These are phyloP conservation scores for Eudyptes chrysolophus DNA, from an alignment of 2,113 vertebrate species.

Conservation along the genomic window DNA sequence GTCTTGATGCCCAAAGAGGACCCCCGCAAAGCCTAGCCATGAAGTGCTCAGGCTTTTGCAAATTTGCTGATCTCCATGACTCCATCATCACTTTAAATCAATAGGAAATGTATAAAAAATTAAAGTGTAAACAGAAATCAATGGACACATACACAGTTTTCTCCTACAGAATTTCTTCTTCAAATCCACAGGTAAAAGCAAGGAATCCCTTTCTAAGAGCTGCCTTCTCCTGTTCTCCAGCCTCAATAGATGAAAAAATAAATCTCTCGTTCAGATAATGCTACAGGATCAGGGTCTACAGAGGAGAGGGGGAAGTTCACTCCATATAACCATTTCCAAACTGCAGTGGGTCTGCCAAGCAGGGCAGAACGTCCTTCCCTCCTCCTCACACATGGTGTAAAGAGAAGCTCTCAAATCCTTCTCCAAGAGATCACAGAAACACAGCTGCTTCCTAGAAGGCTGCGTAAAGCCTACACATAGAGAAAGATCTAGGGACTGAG, in stretches of 20 bases:
- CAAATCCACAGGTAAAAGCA: background rate
- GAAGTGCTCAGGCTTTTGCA: background rate
- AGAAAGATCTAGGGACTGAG: background rate
- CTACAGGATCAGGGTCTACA: background rate
- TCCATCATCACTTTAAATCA: background rate
- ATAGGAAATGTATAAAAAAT: background rate
- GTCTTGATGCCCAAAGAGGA: background rate
- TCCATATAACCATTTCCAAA: fast-evolving
- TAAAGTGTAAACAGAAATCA: background rate
- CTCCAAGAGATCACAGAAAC: background rate
- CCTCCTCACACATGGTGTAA: background rate
- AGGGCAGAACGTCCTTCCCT: background rate
- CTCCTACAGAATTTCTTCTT: background rate
- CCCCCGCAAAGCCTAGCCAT: fast-evolving
- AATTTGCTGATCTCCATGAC: background rate
- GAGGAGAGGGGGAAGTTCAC: background rate
- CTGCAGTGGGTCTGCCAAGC: background rate
- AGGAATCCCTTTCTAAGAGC: background rate
- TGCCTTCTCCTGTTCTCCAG: background rate
- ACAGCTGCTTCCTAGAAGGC: background rate
- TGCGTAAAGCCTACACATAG: background rate
- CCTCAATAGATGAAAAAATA: background rate
- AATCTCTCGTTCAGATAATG: background rate
- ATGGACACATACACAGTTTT: background rate
- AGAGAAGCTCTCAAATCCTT: background rate